Evolutionary conservation across 2,888 invertebrate genomes (phyloP), one percentile per base, ranked within the genome.

Genomic region (Meganola albula): DNA sequence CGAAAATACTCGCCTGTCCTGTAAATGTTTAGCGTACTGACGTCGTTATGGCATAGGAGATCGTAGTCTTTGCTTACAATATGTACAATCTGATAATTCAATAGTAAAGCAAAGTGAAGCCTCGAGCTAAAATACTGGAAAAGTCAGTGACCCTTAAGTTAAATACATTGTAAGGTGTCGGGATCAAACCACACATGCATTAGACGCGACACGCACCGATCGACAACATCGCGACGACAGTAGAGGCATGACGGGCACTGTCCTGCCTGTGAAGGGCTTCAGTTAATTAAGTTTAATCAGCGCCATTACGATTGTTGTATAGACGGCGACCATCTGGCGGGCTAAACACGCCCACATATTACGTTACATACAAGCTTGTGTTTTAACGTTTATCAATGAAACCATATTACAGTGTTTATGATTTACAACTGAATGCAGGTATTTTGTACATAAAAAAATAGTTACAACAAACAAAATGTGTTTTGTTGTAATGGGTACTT

Each of bases 241-340:
- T 48, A 50, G 47, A 47, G 54, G 58, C 44, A 48, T 48, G 53
- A 45, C 53, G 56, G 53, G 48, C 56, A 60, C 62, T 53, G 56
- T 48, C 51, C 67, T 45, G 61, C 66, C 74, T 68, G 74, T 74
- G 77, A 80, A 84, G 76, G 84, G 84, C 84, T 85, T 85, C 84
- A 82, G 79, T 82, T 85, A 85, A 84, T 85, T 85, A 84, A 83
- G 73, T 85, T 83, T 85, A 83, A 85, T 84, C 83, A 82, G 73
- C 74, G 68, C 70, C 71, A 63, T 69, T 68, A 74, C 63, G 53
- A 56, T 52, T 59, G 62, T 55, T 55, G 57, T 60, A 55, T 56
- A 40, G 48, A 44, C 52, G 52, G 57, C 66, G 66, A 69, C 73
- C 83, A 85, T 83, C 78, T 85, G 84, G 70, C 67, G 52, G 58